Conservation (phyloP, 2,113 vertebrate species). For the Anolis sagrei region DNA sequence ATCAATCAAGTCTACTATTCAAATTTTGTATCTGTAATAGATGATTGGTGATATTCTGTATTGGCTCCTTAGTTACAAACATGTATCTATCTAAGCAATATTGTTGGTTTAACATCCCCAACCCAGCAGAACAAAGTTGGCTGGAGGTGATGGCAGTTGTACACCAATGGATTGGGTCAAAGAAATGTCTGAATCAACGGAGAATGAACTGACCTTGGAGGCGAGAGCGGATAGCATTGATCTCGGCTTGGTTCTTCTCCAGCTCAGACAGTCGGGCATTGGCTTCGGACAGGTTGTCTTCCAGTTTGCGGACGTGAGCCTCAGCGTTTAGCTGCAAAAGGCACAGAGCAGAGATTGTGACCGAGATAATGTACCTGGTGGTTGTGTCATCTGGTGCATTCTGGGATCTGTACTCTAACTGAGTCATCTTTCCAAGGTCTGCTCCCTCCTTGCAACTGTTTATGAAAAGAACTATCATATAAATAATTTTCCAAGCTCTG, state of each 20-base stretch:
- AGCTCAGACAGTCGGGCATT: constrained; percentile 71
- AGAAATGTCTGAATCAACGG: constrained; percentile 9
- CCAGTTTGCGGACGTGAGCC: constrained; percentile 66
- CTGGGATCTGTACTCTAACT: no score
- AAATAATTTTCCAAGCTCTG: no score
- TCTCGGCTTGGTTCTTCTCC: constrained; percentile 79
- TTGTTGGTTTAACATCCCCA: not conserved
- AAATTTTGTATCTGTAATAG: no score
- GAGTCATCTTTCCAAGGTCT: no score
- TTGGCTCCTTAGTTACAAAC: no score
- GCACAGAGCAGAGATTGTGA: not conserved
- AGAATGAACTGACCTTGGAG: constrained; percentile 70
- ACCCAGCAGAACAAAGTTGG: not conserved
- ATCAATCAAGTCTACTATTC: no score
- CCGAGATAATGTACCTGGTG: no score
- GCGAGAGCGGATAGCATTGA: constrained; percentile 70
- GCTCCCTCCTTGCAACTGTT: no score
- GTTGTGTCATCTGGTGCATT: no score
- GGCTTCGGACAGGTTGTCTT: constrained; percentile 78
- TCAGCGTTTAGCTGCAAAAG: constrained; percentile 72
- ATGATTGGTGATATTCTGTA: no score
- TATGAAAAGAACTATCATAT: no score
- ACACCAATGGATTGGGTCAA: constrained; percentile 3
- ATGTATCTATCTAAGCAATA: no score
- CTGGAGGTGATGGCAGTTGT: not conserved